Evolutionary conservation across 2,888 invertebrate species (phyloP), one percentile per base, ranked within the genome.

Genomic region (Mayetiola destructor): DNA sequence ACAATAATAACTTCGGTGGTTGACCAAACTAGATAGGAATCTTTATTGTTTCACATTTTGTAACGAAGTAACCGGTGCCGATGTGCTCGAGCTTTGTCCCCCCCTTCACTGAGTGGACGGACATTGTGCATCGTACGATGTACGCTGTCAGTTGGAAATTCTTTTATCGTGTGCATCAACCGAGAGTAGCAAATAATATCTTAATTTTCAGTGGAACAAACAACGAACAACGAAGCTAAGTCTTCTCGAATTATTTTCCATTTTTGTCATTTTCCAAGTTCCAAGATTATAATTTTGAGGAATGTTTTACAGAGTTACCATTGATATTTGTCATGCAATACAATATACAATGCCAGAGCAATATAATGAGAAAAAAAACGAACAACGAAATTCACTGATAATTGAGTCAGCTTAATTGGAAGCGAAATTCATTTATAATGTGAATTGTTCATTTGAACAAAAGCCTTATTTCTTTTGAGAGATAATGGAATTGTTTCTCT

Each of bases 361-460:
- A 27, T 48, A 27, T 27, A 48, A 27, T n/a, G n/a, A n/a, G n/a
- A n/a, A n/a, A n/a, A n/a, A n/a, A n/a, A n/a, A n/a, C n/a, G n/a
- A n/a, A n/a, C n/a, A n/a, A n/a, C n/a, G n/a, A n/a, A n/a, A n/a
- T n/a, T n/a, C n/a, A n/a, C n/a, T n/a, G n/a, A n/a, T 48, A 48
- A 48, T 48, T 48, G 48, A 23, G 29, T 48, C 27, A n/a, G 27
- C 27, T 27, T 48, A 48, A 48, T 48, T 48, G 48, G 23, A 48
- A 16, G n/a, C n/a, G 27, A 48, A 48, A 48, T 48, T 27, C 48
- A 48, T 48, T 48, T 48, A 48, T 48, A 48, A 48, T 48, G 48
- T n/a, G 27, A 27, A 48, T 27, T 48, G 48, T n/a, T 48, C 48
- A 48, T 48, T 48, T 48, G 3, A n/a, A n/a, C n/a, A n/a, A n/a